Conservation (phyloP, 2,113 vertebrate genomes). For the Cephalopterus ornatus region DNA sequence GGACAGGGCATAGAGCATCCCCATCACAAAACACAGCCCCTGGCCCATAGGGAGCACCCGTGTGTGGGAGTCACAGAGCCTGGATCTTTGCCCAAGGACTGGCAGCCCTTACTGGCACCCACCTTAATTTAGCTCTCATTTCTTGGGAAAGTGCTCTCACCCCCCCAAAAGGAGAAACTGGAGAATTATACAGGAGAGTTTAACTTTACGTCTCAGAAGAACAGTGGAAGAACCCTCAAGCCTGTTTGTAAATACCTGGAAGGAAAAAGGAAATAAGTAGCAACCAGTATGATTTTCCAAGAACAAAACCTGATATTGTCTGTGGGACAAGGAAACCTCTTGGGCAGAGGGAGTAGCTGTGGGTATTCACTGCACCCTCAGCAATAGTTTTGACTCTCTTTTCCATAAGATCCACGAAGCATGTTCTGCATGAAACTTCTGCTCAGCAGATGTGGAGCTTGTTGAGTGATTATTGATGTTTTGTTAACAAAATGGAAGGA, state of each 20-base stretch:
- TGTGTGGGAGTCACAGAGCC: background rate
- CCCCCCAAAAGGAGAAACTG: background rate
- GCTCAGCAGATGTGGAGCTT: background rate
- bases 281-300: background rate
- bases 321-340: background rate
- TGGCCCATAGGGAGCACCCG: fast-evolving
- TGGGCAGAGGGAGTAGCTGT: background rate
- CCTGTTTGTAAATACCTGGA: background rate
- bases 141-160: background rate
- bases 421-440: background rate
- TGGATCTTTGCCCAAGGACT: background rate
- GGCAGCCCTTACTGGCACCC: background rate
- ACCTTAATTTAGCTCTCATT: background rate
- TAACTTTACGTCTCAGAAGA: background rate
- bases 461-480: background rate
- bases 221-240: background rate
- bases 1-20: background rate
- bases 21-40: background rate
- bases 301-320: background rate
- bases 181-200: background rate
- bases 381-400: background rate
- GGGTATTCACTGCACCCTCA: background rate
- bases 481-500: background rate
- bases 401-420: background rate
- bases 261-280: background rate